These are phyloP conservation scores for Podarcis cretensis DNA, from an alignment of 2,113 vertebrate species.

Conservation along the genomic window DNA sequence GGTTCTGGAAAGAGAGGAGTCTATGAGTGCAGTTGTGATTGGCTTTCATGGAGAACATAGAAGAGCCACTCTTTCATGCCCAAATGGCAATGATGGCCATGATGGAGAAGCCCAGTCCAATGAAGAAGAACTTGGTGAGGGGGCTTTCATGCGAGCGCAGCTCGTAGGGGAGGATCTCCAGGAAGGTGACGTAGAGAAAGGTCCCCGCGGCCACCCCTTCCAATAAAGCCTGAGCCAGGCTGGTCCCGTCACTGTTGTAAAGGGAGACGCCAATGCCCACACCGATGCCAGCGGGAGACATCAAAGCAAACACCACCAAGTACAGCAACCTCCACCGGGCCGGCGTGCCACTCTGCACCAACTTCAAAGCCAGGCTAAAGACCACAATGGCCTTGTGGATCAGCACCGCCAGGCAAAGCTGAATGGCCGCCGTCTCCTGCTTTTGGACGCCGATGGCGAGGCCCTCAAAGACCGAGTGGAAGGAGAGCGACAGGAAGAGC, in stretches of 20 bases:
- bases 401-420: slow-evolving; percentile 88
- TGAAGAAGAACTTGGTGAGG: slow-evolving; percentile 85
- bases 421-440: slow-evolving; percentile 79
- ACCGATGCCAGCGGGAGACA: slow-evolving; percentile 85
- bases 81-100: slow-evolving; percentile 85
- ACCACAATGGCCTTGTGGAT: slow-evolving; percentile 90
- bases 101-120: slow-evolving; percentile 84
- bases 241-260: slow-evolving; percentile 57
- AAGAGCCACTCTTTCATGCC: slow-evolving; percentile 69
- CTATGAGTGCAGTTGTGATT: background rate
- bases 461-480: slow-evolving; percentile 90
- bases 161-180: slow-evolving; percentile 90
- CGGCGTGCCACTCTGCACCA: slow-evolving; percentile 78
- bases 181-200: slow-evolving; percentile 90
- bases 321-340: slow-evolving; percentile 80
- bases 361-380: slow-evolving; percentile 86
- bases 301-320: slow-evolving; percentile 81
- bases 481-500: slow-evolving; percentile 88
- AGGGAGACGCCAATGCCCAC: slow-evolving; percentile 82
- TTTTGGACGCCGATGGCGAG: slow-evolving; percentile 88
- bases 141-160: slow-evolving; percentile 80
- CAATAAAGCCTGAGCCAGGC: slow-evolving; percentile 83
- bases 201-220: slow-evolving; percentile 88
- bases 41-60: background rate
- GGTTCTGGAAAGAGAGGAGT: no score